Percentiles rank a stretch among this genome's conserved stretches.
These are phyloP conservation scores for Oreochromis niloticus DNA, from an alignment of 2,113 vertebrate genomes.

Conservation along the genomic window DNA sequence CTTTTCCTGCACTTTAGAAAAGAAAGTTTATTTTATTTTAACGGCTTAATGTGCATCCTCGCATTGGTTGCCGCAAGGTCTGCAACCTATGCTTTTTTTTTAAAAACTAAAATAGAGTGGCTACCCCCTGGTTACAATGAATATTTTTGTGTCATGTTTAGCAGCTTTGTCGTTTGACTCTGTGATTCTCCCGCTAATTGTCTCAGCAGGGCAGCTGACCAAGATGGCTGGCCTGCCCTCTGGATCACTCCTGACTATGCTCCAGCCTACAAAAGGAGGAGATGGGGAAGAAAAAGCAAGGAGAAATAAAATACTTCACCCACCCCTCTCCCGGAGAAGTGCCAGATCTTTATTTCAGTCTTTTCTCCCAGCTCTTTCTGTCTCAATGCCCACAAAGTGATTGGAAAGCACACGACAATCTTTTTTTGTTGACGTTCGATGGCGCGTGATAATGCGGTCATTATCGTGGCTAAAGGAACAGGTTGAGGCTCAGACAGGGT, in stretches of 20 bases:
- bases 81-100: background rate
- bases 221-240: slow-evolving; percentile 72
- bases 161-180: slow-evolving; percentile 78
- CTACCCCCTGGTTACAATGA: background rate
- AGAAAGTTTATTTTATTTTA: background rate
- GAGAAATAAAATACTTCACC: slow-evolving; percentile 63
- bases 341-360: slow-evolving; percentile 74
- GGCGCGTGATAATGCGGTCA: slow-evolving; percentile 97
- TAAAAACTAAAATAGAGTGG: background rate
- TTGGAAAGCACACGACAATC: slow-evolving; percentile 88
- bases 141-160: slow-evolving; percentile 51
- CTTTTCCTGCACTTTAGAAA: background rate
- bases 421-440: slow-evolving; percentile 91
- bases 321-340: slow-evolving; percentile 74
- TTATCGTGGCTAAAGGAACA: slow-evolving; percentile 92
- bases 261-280: slow-evolving; percentile 38
- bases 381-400: slow-evolving; percentile 76
- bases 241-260: slow-evolving; percentile 77
- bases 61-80: background rate
- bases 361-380: slow-evolving; percentile 54
- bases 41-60: background rate
- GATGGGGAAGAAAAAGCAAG: slow-evolving; percentile 47
- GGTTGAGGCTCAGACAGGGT: slow-evolving; percentile 94
- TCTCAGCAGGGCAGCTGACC: slow-evolving; percentile 92
- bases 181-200: slow-evolving; percentile 91